phyloP scores from a whole-genome alignment of 2,888 invertebrate species.

The Scaeva pyrastri region DNA sequence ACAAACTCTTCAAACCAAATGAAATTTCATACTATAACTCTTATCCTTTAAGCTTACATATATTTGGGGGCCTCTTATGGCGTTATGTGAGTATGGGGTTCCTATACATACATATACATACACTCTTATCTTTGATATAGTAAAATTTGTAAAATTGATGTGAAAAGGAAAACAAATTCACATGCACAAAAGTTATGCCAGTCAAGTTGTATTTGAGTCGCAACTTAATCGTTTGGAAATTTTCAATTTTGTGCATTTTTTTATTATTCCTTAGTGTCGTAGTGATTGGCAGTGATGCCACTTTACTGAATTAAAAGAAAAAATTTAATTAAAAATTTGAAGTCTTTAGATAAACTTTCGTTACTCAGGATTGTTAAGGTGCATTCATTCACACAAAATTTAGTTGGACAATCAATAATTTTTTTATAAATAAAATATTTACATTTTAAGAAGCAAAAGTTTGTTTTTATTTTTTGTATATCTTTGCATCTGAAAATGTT shows the following conservation, averaged over 20 bases:
- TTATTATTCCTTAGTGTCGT: constrained; percentile 23
- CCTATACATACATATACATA: background rate
- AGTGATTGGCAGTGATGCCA: constrained; percentile 21
- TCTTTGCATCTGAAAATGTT: no score
- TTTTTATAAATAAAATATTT: no score
- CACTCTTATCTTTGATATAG: background rate
- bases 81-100: background rate
- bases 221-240: constrained; percentile 73
- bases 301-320: background rate
- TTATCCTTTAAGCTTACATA: background rate
- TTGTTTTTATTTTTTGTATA: no score
- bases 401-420: no score
- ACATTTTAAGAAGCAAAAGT: no score
- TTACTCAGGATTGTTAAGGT: no score
- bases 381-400: no score
- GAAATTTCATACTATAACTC: constrained; percentile 2
- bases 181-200: constrained; percentile 2
- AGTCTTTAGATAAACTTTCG: background rate
- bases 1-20: constrained; percentile 12
- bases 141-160: constrained; percentile 57
- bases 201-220: constrained; percentile 61
- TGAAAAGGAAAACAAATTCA: constrained; percentile 27
- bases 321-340: background rate
- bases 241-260: constrained; percentile 72
- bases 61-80: constrained; percentile 8